Evolutionary conservation across 2,797 vertebrate species (phyloP).

Genomic region (Falco cherrug): DNA sequence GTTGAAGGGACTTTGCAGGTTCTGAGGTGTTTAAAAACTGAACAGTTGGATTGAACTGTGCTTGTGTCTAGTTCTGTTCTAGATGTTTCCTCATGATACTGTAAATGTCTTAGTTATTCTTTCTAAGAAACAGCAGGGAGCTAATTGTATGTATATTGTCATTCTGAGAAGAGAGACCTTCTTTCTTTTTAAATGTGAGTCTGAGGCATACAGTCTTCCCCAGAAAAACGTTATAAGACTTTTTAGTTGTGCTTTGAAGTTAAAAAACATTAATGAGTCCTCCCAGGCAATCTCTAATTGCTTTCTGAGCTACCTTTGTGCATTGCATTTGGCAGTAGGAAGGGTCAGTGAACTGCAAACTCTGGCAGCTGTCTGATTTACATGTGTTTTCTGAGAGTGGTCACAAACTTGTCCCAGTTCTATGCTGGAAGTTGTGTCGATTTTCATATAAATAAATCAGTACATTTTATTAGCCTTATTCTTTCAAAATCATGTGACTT

Average conservation of each 20-base stretch:
- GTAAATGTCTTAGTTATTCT: background rate
- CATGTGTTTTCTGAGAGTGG: background rate
- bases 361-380: conserved; percentile 41
- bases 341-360: conserved; percentile 28
- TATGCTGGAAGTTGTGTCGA: background rate
- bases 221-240: background rate
- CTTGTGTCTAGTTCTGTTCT: background rate
- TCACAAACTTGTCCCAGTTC: conserved; percentile 4
- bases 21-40: background rate
- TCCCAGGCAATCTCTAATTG: conserved; percentile 28
- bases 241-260: background rate
- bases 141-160: background rate
- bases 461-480: conserved; percentile 33
- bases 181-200: background rate
- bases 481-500: conserved; percentile 5
- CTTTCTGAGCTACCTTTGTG: conserved; percentile 53
- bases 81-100: background rate
- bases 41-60: background rate
- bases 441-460: conserved; percentile 48
- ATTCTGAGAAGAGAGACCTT: background rate
- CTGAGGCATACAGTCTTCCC: background rate
- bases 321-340: conserved; percentile 7
- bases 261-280: conserved; percentile 18
- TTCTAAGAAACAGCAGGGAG: background rate
- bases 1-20: background rate